A percentile compares a stretch with the other conserved stretches of the same genome.
Evolutionary conservation across 23 tunicate species (phyloP).

Genomic region (Phallusia fumigata): DNA sequence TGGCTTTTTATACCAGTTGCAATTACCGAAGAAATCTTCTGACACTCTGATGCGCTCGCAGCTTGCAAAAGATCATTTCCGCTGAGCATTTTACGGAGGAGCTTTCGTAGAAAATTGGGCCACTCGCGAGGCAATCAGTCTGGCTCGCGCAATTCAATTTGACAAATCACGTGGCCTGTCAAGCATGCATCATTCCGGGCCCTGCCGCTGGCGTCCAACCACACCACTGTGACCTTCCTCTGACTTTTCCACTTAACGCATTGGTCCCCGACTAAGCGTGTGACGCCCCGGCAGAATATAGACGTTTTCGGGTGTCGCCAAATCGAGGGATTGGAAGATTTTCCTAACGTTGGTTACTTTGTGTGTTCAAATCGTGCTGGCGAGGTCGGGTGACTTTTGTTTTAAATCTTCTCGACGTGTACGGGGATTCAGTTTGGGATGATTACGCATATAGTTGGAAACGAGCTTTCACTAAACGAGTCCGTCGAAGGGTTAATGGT

Average conservation of each 20-base stretch:
- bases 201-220: not conserved
- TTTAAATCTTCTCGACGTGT: too few species aligned
- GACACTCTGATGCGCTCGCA: too few species aligned
- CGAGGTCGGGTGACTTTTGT: too few species aligned
- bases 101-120: constrained; percentile 3
- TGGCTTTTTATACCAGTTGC: too few species aligned
- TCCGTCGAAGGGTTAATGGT: too few species aligned
- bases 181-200: not conserved
- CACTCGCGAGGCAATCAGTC: not conserved
- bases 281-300: not conserved
- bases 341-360: too few species aligned
- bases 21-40: too few species aligned
- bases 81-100: not conserved
- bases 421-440: too few species aligned
- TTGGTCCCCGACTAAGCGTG: not conserved
- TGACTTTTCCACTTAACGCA: constrained; percentile 11
- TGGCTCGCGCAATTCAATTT: constrained; percentile 6
- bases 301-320: not conserved
- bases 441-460: too few species aligned
- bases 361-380: too few species aligned
- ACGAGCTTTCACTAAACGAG: too few species aligned
- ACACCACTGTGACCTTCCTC: not conserved
- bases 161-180: not conserved
- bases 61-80: not conserved
- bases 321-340: too few species aligned